Evolutionary conservation across 2,113 vertebrate genomes (phyloP).

Genomic region (Microcebus lehilahytsara): DNA sequence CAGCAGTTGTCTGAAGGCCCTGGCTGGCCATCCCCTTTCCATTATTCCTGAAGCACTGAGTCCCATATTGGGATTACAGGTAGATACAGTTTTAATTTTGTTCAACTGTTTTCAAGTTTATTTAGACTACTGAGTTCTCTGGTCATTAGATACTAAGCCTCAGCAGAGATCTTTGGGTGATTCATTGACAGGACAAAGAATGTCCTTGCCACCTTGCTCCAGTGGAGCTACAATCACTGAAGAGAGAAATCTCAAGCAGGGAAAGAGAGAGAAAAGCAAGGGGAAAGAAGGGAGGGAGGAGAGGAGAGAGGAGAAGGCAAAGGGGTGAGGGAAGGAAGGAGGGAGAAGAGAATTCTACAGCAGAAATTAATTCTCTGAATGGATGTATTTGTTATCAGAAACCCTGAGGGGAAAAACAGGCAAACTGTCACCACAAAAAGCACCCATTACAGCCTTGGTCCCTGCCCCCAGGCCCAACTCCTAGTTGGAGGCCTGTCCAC

Average conservation of each 20-base stretch:
- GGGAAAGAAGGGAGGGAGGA: background rate
- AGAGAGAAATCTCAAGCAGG: background rate
- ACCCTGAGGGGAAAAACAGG: background rate
- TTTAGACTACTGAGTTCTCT: background rate
- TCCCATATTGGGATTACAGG: background rate
- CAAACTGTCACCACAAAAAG: background rate
- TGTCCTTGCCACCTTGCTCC: background rate
- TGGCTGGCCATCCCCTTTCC: background rate
- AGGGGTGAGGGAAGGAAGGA: background rate
- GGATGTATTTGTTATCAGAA: background rate
- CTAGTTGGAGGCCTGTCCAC: no score
- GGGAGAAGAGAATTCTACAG: background rate
- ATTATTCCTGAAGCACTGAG: background rate
- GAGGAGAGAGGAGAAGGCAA: background rate
- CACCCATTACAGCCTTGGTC: background rate
- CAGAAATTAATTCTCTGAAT: background rate
- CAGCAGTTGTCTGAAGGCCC: background rate
- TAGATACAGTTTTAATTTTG: background rate
- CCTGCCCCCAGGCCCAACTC: no score
- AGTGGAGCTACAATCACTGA: background rate
- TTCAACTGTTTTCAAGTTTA: background rate
- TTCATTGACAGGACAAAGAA: background rate
- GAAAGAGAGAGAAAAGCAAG: background rate
- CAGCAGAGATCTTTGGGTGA: background rate
- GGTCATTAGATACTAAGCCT: background rate